phyloP scores from a whole-genome alignment of 2,797 vertebrate genomes.

The Pagetopsis macropterus region DNA sequence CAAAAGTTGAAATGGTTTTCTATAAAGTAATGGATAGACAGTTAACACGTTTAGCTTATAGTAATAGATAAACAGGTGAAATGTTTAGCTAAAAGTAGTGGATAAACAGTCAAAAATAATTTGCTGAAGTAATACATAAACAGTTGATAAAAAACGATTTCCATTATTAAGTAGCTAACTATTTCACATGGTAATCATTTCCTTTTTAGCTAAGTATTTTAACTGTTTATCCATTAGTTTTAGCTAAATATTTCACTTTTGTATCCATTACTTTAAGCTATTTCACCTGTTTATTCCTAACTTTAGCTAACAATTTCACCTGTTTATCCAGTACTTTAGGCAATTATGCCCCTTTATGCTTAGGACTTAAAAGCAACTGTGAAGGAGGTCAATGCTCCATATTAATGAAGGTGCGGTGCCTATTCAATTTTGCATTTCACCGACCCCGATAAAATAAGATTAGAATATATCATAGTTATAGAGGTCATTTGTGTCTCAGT shows the following conservation, averaged over 20 bases:
- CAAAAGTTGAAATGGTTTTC: neutral
- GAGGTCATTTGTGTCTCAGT: neutral
- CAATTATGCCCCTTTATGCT: no score
- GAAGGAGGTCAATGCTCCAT: neutral
- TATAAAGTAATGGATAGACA: neutral
- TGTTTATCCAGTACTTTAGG: no score
- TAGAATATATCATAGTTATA: neutral
- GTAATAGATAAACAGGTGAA: neutral
- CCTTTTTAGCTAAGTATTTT: neutral
- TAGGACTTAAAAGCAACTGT: neutral
- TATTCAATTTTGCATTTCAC: neutral
- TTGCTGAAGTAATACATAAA: neutral
- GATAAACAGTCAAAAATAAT: neutral
- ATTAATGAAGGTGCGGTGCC: neutral
- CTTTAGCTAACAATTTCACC: no score
- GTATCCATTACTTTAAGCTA: neutral
- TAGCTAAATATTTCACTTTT: neutral
- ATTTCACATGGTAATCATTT: no score
- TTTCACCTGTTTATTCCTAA: no score
- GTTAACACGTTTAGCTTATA: no score
- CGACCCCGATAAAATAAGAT: neutral
- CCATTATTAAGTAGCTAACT: no score
- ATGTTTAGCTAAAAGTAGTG: neutral
- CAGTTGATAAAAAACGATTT: no score
- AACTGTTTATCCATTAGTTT: neutral